Evolutionary conservation across 2,113 vertebrate genomes (phyloP), one percentile per base, ranked within the genome.

Genomic region (Machaerirhynchus nigripectus): DNA sequence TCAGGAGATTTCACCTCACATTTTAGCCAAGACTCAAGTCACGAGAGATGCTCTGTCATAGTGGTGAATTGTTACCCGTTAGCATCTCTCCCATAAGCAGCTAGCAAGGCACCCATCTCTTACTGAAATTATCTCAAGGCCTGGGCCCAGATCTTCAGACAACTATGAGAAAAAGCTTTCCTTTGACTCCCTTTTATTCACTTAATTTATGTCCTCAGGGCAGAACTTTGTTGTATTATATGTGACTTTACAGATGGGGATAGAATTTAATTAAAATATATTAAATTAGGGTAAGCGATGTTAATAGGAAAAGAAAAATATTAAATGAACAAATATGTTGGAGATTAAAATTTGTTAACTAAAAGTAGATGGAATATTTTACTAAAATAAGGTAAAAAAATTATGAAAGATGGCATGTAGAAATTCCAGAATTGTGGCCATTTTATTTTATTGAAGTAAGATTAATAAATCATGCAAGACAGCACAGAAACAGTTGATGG

Each of bases 31-130:
- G n/a, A 15, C 28, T 57, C 7, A 26, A 56, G 9, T n/a, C 19
- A 28, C 31, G 63, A 59, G 33, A 69, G 28, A 3, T 59, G n/a
- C 56, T 71, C 16, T 69, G 0, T 39, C 2, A 0, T 1, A 27
- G 49, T 40, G 44, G 15, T 18, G 44, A 16, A 14, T 11, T 24
- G 31, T 37, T 64, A 35, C 5, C 24, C 56, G 64, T 18, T 3
- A 19, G 9, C 12, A 42, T 42, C 7, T 79, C 47, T 47, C 12
- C 61, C 14, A 6, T 5, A 15, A 15, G 11, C 27, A 75, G 28
- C 13, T 50, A 23, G 12, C 30, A 59, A 73, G 37, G 35, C 26
- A 59, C 16, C 4, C 59, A 13, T 11, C 24, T 68, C 80, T 37
- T 37, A 30, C 26, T 56, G 84, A 56, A 75, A 56, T 63, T 13